Evolutionary conservation across 2,888 invertebrate species (phyloP).

Genomic region (Lasioglossum calceatum): DNA sequence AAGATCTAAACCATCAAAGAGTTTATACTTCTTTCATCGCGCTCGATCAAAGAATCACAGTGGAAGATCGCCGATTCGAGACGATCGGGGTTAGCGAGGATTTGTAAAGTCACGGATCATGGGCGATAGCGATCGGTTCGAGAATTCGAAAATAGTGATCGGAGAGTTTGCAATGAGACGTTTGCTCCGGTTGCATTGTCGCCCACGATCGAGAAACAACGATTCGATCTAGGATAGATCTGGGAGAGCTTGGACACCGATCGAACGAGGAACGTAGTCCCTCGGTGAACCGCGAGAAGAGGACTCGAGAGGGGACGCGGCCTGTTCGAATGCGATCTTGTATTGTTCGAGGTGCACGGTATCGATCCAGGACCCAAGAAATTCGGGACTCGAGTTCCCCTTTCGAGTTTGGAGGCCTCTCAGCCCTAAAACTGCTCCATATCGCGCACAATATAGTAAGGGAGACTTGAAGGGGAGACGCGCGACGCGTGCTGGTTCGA

Average conservation of each 20-base stretch:
- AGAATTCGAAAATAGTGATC: no score
- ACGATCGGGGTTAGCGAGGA: no score
- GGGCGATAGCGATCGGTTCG: no score
- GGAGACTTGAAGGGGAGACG: constrained; percentile 24
- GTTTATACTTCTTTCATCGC: background rate
- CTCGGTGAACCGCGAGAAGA: constrained; percentile 50
- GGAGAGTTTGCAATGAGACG: no score
- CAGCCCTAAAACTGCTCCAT: constrained; percentile 26
- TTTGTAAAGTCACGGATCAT: no score
- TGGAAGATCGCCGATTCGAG: background rate
- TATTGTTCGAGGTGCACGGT: background rate
- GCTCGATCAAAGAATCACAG: background rate
- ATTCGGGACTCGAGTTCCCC: constrained; percentile 8
- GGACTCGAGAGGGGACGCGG: constrained; percentile 10
- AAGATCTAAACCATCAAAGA: background rate
- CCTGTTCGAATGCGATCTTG: background rate
- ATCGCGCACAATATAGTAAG: constrained; percentile 41
- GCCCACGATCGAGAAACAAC: constrained; percentile 27
- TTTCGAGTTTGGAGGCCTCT: background rate
- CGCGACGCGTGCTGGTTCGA: constrained; percentile 24
- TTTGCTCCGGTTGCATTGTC: constrained; percentile 5
- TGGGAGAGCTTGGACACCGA: background rate
- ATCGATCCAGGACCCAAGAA: background rate
- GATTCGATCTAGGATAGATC: background rate
- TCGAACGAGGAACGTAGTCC: constrained; percentile 63